Conservation (phyloP, 1,140 invertebrate genomes). For the Saxidomus purpurata region DNA sequence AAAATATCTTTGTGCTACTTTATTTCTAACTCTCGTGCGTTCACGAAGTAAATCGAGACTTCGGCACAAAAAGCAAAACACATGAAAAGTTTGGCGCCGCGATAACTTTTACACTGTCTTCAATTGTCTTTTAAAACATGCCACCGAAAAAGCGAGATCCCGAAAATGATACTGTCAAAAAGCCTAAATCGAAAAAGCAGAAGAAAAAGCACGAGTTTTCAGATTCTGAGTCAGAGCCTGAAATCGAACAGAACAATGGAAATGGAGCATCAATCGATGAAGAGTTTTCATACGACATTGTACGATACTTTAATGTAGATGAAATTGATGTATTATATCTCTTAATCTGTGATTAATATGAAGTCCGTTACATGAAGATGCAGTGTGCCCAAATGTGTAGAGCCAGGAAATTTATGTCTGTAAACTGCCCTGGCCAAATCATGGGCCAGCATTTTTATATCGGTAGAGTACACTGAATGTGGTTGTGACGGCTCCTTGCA, state of each 20-base stretch:
- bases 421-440: too few species aligned
- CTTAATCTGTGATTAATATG: too few species aligned
- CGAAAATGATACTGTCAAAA: constrained; percentile 70
- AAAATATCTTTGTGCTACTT: neutral
- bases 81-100: constrained; percentile 63
- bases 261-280: constrained; percentile 68
- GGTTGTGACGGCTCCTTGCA: too few species aligned
- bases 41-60: neutral
- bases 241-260: constrained; percentile 71
- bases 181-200: constrained; percentile 72
- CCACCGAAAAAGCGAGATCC: constrained; percentile 77
- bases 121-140: constrained; percentile 39
- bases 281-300: constrained; percentile 65
- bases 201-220: constrained; percentile 78
- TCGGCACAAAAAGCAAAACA: constrained; percentile 60
- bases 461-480: too few species aligned
- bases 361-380: too few species aligned
- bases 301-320: too few species aligned
- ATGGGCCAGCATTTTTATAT: too few species aligned
- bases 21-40: neutral
- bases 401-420: too few species aligned
- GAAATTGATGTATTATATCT: too few species aligned
- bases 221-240: constrained; percentile 74
- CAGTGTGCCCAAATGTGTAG: too few species aligned
- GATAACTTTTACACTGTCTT: too few species aligned